Evolutionary conservation across 1,140 invertebrate genomes (phyloP), one percentile per base, ranked within the genome.

Genomic region (Drosophila leontia): DNA sequence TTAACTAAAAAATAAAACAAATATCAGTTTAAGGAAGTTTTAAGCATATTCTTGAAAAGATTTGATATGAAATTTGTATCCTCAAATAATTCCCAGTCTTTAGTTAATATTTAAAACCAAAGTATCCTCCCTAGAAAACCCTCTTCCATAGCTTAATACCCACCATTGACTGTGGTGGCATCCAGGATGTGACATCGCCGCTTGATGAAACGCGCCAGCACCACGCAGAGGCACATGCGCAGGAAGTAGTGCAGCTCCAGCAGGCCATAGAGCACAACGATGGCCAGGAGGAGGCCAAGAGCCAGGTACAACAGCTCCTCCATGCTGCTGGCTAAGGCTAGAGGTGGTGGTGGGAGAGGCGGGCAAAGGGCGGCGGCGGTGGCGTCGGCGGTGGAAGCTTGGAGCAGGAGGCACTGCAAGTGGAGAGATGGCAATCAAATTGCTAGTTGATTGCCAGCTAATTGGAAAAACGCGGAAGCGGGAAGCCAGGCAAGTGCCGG

Each of bases 161-260:
- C 91, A 96, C 95, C 95, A 62, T 94, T 94, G 8, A 96, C 93
- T n/a, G 93, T 93, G 8, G 95, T 95, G 71, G 95, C 94, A 65
- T 96, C 95, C 62, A 96, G 93, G 65, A 96, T 95, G 80, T 95
- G 94, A 8, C 94, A 93, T 69, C 93, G 94, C 37, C 95, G 95
- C 86, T 95, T 95, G 78, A 94, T 94, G 59, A 95, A 95, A 44
- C 94, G 93, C 7, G 95, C 95, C 23, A 94, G 82, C 70, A 96
- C 74, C 19, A 95, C 94, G 51, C 94, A 95, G 45, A 95, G 80
- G 71, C 94, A 94, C 92, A 95, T 95, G 76, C 96, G 93, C 71
- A 95, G 80, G 90, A 96, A 96, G 86, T 96, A 96, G 79, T 96
- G 94, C 13, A 96, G 85, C 82, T 96, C 96, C 42, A 96, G 85